These are phyloP conservation scores for Ommatoiulus sabulosus DNA, from an alignment of 2,888 invertebrate species.

Conservation along the genomic window DNA sequence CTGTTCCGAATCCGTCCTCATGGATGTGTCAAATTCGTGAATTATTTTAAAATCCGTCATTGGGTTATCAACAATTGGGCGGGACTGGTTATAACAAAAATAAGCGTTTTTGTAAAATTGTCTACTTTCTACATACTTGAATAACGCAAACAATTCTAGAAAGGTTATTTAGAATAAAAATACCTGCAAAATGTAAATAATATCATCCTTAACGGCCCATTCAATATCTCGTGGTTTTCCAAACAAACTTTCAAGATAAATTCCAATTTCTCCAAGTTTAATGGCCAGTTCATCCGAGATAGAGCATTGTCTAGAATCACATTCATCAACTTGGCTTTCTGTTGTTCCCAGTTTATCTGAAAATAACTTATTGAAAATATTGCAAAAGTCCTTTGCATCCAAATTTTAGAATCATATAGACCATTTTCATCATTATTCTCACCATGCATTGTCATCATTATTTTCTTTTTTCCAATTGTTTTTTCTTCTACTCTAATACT, in stretches of 20 bases:
- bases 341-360: slow-evolving; percentile 68
- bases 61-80: neutral
- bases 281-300: slow-evolving; percentile 72
- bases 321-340: slow-evolving; percentile 61
- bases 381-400: neutral
- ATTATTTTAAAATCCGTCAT: slow-evolving; percentile 52
- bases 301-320: slow-evolving; percentile 71
- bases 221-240: slow-evolving; percentile 82
- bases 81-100: neutral
- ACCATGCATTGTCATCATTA: slow-evolving; percentile 45
- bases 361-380: neutral
- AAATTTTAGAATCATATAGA: no score
- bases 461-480: slow-evolving; percentile 13
- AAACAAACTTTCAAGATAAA: slow-evolving; percentile 76
- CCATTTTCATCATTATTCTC: neutral
- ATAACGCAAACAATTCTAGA: neutral
- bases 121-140: neutral
- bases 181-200: slow-evolving; percentile 63
- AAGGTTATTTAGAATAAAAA: neutral
- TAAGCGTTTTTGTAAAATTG: neutral
- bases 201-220: slow-evolving; percentile 76
- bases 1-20: slow-evolving; percentile 12
- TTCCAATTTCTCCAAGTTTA: slow-evolving; percentile 72
- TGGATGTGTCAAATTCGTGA: slow-evolving; percentile 49
- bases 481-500: slow-evolving; percentile 68